These are phyloP conservation scores for Ormia ochracea DNA, from an alignment of 2,888 invertebrate genomes.

Conservation along the genomic window DNA sequence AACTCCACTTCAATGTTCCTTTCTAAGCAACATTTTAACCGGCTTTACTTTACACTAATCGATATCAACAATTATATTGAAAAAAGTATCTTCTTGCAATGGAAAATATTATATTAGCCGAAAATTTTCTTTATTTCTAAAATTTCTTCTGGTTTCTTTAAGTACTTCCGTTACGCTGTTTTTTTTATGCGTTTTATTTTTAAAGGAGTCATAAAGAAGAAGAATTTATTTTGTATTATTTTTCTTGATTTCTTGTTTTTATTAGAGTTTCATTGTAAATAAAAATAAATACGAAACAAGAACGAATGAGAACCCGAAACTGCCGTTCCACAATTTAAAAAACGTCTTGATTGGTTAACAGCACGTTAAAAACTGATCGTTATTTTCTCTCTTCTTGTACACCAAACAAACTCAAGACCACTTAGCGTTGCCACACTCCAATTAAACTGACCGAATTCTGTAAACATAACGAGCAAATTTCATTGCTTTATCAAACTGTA, in stretches of 20 bases:
- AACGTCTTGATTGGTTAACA: constrained; percentile 20
- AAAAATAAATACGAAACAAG: neutral
- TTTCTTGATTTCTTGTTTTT: constrained; percentile 4
- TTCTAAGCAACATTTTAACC: neutral
- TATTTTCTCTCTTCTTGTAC: constrained; percentile 42
- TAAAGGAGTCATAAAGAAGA: constrained; percentile 17
- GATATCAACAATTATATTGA: neutral
- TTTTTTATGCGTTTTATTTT: constrained; percentile 18
- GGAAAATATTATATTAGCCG: neutral
- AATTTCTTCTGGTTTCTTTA: constrained; percentile 9
- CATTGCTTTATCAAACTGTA: too few relatives aligned
- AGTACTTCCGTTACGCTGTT: constrained; percentile 50
- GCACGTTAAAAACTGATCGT: constrained; percentile 56
- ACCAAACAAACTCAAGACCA: constrained; percentile 36
- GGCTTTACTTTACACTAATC: neutral
- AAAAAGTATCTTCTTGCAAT: neutral
- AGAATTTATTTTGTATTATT: constrained; percentile 3
- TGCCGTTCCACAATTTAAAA: neutral
- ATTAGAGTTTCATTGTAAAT: constrained; percentile 11
- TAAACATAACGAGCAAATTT: too few relatives aligned
- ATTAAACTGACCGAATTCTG: neutral
- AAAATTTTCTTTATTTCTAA: constrained; percentile 14
- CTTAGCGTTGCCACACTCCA: neutral
- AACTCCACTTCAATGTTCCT: neutral
- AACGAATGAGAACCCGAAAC: neutral